Evolutionary conservation across 2,797 vertebrate genomes (phyloP), one percentile per base, ranked within the genome.

Genomic region (Zenarchopterus dispar): DNA sequence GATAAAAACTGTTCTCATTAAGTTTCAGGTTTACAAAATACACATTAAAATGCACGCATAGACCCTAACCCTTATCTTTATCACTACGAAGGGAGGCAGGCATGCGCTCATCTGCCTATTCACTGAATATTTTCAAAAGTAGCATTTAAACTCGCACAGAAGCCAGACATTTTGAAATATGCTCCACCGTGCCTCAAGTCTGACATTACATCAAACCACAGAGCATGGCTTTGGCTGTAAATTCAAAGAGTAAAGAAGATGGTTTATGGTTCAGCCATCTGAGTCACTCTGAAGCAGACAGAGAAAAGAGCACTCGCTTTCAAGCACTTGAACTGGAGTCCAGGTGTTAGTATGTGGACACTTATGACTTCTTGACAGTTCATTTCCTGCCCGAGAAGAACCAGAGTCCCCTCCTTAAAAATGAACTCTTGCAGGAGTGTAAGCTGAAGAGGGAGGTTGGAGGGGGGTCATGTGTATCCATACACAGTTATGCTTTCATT

Each of bases 111-210:
- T 41, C 61, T 42, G 62, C 71, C 59, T 73, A 73, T 52, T 55
- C 52, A 16, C 62, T 46, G 68, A 77, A 70, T 84, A 68, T 63
- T 88, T 87, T 78, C 67, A 79, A 78, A 80, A 39, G 74, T 73
- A 77, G 63, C 73, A 77, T 68, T 79, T 83, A 80, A 75, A 87
- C 76, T 48, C 54, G 73, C 54, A 81, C 81, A 84, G 75, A 79
- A 89, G 81, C 74, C 75, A 89, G 81, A 67, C 80, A 52, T 81
- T 84, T 85, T 84, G 82, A 90, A 86, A 91, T 82, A 89, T 26
- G 58, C 80, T 80, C 80, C 65, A 31, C 54, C 9, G 36, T 61
- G 83, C 68, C 83, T 74, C 68, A 62, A 88, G 79, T 73, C 87
- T 85, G 84, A 84, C 87, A 87, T 90, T 86, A 85, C 62, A 70